phyloP scores from a whole-genome alignment of 1,140 invertebrate species.

The Drosophila tristis region DNA sequence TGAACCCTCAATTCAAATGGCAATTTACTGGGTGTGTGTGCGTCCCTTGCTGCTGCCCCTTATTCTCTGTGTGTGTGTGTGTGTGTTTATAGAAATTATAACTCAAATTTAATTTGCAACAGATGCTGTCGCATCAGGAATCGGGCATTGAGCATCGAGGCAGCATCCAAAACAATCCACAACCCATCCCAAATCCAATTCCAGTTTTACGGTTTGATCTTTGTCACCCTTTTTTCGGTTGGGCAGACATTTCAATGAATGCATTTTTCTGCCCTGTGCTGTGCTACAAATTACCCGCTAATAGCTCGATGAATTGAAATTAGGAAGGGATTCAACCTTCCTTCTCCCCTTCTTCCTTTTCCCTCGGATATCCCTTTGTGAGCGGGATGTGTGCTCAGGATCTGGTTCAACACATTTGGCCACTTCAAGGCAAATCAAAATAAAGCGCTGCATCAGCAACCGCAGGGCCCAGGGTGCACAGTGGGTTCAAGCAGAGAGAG shows the following conservation, averaged over 20 bases:
- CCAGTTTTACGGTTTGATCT: conserved; percentile 72
- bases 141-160: conserved; percentile 34
- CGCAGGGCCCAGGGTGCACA: conserved; percentile 49
- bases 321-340: conserved; percentile 30
- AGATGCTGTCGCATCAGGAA: conserved; percentile 75
- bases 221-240: conserved; percentile 66
- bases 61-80: conserved; percentile 21
- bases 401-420: conserved; percentile 66
- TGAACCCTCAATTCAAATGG: conserved; percentile 72
- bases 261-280: conserved; percentile 18
- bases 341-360: background rate
- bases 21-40: conserved; percentile 66
- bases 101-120: conserved; percentile 84
- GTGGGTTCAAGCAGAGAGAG: conserved; percentile 42
- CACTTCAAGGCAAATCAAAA: conserved; percentile 76
- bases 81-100: conserved; percentile 81
- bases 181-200: conserved; percentile 23
- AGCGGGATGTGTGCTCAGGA: conserved; percentile 4
- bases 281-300: conserved; percentile 81
- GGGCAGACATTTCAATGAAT: conserved; percentile 16
- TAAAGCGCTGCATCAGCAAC: conserved; percentile 55
- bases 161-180: conserved; percentile 43
- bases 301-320: conserved; percentile 81
- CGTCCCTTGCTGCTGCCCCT: conserved; percentile 1
- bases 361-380: conserved; percentile 14